Conservation (phyloP, 2,113 vertebrate genomes). For the Bujurquina vittata region DNA sequence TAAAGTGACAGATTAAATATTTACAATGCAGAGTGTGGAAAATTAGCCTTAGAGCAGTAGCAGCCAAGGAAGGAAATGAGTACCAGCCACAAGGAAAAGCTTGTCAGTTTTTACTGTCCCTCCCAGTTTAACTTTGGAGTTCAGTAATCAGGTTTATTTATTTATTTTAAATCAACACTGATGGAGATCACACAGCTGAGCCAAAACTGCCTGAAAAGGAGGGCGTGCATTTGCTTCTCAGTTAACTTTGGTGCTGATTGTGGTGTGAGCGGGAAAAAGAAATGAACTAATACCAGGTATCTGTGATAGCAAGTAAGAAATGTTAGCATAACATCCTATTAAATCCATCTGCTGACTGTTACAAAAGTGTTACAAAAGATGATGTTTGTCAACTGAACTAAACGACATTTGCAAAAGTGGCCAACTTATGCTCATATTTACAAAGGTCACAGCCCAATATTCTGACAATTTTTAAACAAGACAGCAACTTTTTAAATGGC, state of each 20-base stretch:
- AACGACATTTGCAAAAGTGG: neutral
- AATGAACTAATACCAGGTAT: neutral
- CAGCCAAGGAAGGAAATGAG: neutral
- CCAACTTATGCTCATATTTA: neutral
- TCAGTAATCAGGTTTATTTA: neutral
- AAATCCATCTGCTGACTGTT: neutral
- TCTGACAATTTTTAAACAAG: neutral
- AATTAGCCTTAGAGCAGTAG: neutral
- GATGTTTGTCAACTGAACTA: neutral
- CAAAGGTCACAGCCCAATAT: neutral
- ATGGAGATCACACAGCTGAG: neutral
- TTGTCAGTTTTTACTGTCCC: neutral
- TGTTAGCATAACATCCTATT: neutral
- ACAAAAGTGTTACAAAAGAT: neutral
- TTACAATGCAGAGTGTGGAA: neutral
- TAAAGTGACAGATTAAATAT: constrained; percentile 6
- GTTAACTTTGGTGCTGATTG: neutral
- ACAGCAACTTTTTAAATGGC: neutral
- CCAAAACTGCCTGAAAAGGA: neutral
- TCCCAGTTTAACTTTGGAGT: neutral
- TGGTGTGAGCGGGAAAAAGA: neutral
- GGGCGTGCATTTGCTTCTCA: neutral
- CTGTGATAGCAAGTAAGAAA: neutral
- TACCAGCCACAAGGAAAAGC: neutral
- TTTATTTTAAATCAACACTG: neutral